phyloP scores from a whole-genome alignment of 2,888 invertebrate species.

The Sphaerophoria taeniata region DNA sequence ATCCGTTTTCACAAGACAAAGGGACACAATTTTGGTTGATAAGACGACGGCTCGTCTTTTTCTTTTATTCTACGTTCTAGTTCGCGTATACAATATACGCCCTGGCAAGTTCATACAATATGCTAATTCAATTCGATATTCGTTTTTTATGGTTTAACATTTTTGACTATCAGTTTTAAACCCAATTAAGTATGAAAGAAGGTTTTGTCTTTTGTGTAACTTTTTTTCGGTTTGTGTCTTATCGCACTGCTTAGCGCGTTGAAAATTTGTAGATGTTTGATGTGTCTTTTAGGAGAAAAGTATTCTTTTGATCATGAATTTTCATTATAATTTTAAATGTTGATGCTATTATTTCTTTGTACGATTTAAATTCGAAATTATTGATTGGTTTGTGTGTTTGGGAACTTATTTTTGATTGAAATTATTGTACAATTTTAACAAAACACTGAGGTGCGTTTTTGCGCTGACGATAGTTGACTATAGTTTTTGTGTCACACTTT shows the following conservation, averaged over 20 bases:
- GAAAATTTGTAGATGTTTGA: constrained; percentile 14
- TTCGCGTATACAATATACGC: constrained; percentile 18
- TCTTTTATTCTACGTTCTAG: background rate
- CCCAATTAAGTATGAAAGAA: constrained; percentile 19
- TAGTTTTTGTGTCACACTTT: no score
- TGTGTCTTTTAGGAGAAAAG: background rate
- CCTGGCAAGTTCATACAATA: constrained; percentile 34
- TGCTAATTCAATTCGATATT: constrained; percentile 28
- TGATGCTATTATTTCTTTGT: background rate
- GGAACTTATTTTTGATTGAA: background rate
- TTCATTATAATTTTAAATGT: constrained; percentile 10
- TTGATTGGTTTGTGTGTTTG: background rate
- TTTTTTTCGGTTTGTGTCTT: constrained; percentile 61
- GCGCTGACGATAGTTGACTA: no score
- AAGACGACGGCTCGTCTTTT: constrained; percentile 28
- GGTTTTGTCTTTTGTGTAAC: constrained; percentile 58
- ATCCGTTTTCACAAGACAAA: background rate
- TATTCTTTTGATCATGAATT: constrained; percentile 25
- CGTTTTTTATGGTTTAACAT: constrained; percentile 43
- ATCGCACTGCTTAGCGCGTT: constrained; percentile 49
- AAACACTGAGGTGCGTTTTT: no score
- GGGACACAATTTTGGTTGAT: constrained; percentile 22
- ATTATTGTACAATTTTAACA: constrained; percentile 40
- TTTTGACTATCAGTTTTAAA: background rate
- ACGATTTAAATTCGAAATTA: background rate